Evolutionary conservation across 2,113 vertebrate species (phyloP).

Genomic region (Cnemophilus loriae): DNA sequence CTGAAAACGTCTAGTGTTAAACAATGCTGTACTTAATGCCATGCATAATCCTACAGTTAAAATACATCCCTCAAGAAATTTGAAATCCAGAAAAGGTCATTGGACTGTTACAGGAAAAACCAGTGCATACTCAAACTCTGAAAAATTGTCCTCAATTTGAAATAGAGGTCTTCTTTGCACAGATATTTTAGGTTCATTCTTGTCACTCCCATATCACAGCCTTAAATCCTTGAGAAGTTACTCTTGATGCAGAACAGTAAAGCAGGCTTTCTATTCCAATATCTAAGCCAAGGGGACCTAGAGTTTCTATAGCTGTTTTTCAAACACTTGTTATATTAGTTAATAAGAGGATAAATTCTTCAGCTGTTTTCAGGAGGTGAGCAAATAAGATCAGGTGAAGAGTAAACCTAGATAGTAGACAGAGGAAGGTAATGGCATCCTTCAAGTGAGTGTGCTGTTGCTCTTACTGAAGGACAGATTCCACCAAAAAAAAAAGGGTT

Average conservation of each 20-base stretch:
- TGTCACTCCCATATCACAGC: background rate
- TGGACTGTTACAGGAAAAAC: background rate
- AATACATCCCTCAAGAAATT: background rate
- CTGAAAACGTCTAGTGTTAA: background rate
- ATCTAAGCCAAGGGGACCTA: background rate
- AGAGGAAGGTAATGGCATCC: background rate
- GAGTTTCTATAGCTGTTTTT: background rate
- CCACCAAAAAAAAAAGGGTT: background rate
- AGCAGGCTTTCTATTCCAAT: background rate
- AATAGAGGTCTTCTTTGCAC: background rate
- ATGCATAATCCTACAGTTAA: background rate
- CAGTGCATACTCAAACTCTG: background rate
- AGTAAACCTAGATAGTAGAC: background rate
- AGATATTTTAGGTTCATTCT: background rate
- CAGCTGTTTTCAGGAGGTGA: background rate
- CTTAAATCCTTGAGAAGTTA: background rate
- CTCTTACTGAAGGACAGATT: background rate
- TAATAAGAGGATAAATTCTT: background rate
- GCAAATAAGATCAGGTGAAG: background rate
- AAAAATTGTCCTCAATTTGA: background rate
- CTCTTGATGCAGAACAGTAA: background rate
- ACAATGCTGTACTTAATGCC: background rate
- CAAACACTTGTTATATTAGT: background rate
- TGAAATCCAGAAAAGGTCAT: background rate
- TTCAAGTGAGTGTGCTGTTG: background rate